Percentiles rank a stretch among this genome's conserved stretches.
Evolutionary conservation across 37 sponge, comb jelly and placozoan genomes (phyloP).

Genomic region (Halisarca cf. caerulea): DNA sequence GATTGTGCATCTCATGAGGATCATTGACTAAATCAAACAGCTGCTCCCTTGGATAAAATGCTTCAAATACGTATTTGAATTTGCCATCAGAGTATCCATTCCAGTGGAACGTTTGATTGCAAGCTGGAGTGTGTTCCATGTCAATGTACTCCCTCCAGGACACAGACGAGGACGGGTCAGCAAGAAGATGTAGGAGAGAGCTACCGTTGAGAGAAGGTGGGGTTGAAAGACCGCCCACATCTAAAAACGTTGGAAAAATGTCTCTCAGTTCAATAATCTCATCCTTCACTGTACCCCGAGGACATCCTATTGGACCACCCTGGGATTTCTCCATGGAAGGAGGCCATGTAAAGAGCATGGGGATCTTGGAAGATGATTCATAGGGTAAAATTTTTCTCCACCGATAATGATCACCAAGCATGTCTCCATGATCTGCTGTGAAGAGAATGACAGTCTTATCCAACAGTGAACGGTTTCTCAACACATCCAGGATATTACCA

Average conservation of each 20-base stretch:
- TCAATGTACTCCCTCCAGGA: conserved; percentile 58
- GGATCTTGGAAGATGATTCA: conserved; percentile 56
- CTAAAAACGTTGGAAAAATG: conserved; percentile 70
- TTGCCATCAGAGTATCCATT: conserved; percentile 67
- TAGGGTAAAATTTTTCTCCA: conserved; percentile 68
- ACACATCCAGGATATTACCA: conserved; percentile 39
- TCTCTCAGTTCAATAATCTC: conserved; percentile 57
- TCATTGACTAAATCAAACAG: conserved; percentile 62
- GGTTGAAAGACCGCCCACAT: conserved; percentile 21
- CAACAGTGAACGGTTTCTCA: conserved; percentile 24
- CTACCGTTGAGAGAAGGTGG: conserved; percentile 48
- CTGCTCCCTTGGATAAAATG: conserved; percentile 64
- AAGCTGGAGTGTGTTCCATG: conserved; percentile 60
- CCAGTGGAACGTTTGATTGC: conserved; percentile 75
- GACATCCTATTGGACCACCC: conserved; percentile 24
- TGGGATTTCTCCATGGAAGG: conserved; percentile 19
- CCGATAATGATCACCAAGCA: conserved; percentile 78
- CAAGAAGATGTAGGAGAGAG: conserved; percentile 31
- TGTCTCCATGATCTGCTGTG: conserved; percentile 80
- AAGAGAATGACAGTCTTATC: conserved; percentile 61
- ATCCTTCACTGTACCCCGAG: conserved; percentile 25
- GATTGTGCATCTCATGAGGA: conserved; percentile 49
- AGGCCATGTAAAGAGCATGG: conserved; percentile 65
- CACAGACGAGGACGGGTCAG: not conserved
- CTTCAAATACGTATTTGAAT: conserved; percentile 60